A percentile compares a stretch with the other conserved stretches of the same genome.
phyloP scores from a whole-genome alignment of 2,113 vertebrate genomes.

The Corythoichthys intestinalis region DNA sequence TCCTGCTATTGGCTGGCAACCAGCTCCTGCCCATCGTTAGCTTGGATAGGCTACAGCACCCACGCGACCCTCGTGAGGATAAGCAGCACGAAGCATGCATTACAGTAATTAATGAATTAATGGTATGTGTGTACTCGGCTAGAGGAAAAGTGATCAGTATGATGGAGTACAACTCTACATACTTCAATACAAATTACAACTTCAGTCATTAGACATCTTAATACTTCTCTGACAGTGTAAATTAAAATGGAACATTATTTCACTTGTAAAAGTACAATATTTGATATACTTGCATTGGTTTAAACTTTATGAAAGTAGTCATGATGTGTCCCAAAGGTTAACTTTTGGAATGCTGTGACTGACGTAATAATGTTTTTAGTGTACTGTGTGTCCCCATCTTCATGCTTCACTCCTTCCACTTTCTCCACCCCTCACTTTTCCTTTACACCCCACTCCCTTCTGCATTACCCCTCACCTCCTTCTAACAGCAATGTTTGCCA shows the following conservation, averaged over 20 bases:
- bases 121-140: no score
- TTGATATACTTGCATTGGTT: neutral
- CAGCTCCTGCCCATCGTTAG: no score
- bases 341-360: neutral
- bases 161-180: no score
- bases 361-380: conserved; percentile 8
- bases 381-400: conserved; percentile 39
- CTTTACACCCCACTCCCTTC: neutral
- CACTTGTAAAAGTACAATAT: neutral
- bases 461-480: conserved; percentile 50
- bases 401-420: conserved; percentile 45
- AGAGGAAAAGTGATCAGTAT: no score
- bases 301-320: neutral
- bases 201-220: neutral
- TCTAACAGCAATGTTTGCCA: conserved; percentile 92
- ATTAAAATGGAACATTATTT: neutral
- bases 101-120: no score
- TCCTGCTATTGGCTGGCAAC: no score
- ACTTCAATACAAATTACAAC: no score
- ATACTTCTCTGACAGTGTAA: neutral
- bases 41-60: no score
- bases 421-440: conserved; percentile 16
- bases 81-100: no score
- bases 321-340: neutral
- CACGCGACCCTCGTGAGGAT: no score